phyloP scores from a whole-genome alignment of 2,888 invertebrate genomes.

The Sisyra terminalis region DNA sequence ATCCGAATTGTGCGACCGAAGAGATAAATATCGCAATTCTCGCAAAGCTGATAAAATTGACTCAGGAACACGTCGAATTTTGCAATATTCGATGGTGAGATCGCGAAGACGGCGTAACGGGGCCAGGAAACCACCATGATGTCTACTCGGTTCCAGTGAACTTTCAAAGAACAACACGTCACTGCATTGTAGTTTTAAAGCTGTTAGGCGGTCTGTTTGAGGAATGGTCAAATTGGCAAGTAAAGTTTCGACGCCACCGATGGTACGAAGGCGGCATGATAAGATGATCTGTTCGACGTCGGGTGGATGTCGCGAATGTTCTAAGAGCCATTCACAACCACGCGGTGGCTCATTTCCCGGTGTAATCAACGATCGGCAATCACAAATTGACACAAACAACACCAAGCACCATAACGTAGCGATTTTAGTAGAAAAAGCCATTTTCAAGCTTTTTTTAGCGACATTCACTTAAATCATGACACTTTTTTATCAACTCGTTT shows the following conservation, averaged over 20 bases:
- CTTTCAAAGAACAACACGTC: constrained; percentile 60
- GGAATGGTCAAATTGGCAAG: constrained; percentile 50
- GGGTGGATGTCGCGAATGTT: constrained; percentile 35
- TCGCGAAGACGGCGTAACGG: constrained; percentile 47
- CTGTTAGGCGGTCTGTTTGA: constrained; percentile 50
- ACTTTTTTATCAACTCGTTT: not conserved
- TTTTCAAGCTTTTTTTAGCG: not conserved
- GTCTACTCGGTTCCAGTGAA: constrained; percentile 33
- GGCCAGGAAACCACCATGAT: constrained; percentile 36
- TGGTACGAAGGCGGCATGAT: constrained; percentile 54
- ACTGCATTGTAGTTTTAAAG: constrained; percentile 53
- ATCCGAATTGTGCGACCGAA: constrained; percentile 62
- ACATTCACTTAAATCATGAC: constrained; percentile 1
- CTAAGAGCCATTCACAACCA: constrained; percentile 54
- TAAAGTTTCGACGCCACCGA: constrained; percentile 49
- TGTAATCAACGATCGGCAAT: constrained; percentile 21
- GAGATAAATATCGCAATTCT: constrained; percentile 44
- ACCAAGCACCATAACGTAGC: constrained; percentile 13
- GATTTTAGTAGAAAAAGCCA: constrained; percentile 7
- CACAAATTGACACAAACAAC: constrained; percentile 13
- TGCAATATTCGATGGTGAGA: constrained; percentile 57
- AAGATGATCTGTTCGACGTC: constrained; percentile 34
- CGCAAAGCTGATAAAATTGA: constrained; percentile 49
- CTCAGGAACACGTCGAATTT: constrained; percentile 55
- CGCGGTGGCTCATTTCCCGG: constrained; percentile 46